These are phyloP conservation scores for Acanthurus leucopareius DNA, from an alignment of 2,797 vertebrate species.

Conservation along the genomic window DNA sequence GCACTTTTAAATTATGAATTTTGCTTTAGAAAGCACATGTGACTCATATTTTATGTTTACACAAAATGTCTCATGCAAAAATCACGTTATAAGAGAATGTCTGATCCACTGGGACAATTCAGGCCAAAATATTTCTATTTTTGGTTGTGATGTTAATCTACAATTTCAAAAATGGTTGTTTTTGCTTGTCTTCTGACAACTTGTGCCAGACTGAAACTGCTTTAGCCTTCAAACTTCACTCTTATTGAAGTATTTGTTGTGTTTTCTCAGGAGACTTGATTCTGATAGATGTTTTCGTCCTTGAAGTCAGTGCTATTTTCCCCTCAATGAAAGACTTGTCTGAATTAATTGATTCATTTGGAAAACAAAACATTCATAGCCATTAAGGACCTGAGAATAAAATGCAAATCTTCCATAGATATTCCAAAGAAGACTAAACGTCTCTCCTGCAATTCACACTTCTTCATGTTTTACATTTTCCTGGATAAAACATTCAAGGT, in stretches of 20 bases:
- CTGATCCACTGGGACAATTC: conserved; percentile 2
- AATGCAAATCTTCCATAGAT: conserved; percentile 37
- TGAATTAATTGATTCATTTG: conserved; percentile 61
- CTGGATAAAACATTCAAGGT: conserved; percentile 47
- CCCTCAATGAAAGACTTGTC: conserved; percentile 40
- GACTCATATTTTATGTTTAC: neutral
- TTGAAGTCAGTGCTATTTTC: conserved; percentile 45
- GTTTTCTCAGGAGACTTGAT: conserved; percentile 42
- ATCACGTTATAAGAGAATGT: neutral
- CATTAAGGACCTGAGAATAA: conserved; percentile 25
- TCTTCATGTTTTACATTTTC: conserved; percentile 52
- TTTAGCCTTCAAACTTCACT: conserved; percentile 29
- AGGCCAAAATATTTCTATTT: conserved; percentile 12
- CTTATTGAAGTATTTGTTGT: conserved; percentile 36
- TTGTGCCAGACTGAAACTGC: conserved; percentile 11
- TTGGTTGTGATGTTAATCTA: conserved; percentile 8
- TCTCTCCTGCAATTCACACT: conserved; percentile 9
- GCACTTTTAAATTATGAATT: conserved; percentile 17
- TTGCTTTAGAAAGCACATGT: neutral
- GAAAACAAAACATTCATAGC: conserved; percentile 57
- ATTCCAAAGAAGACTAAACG: conserved; percentile 17
- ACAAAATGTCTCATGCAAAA: neutral
- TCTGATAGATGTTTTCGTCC: conserved; percentile 62
- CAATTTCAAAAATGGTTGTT: neutral
- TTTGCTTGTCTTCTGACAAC: conserved; percentile 9